Base-by-base conservation (phyloP, 2,888 invertebrate genomes). In the Drosophila flavopinicola region DNA sequence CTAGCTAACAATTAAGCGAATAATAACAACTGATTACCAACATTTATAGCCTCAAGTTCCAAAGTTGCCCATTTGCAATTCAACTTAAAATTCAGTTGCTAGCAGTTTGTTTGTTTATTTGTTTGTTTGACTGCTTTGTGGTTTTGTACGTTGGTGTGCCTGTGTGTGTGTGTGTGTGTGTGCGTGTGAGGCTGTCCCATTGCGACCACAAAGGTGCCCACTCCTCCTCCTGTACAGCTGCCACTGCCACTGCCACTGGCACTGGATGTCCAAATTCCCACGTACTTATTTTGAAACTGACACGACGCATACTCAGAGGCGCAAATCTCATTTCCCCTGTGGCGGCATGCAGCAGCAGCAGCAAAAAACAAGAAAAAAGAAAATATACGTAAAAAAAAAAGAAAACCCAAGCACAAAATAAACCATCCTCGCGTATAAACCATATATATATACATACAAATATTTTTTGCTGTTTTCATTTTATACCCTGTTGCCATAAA, bases 291-390 rank as follows among this genome's bases (percentile, higher is more conserved):
- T 59, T 29, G 75, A 79, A 79, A 83, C 78, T 83, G 80, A 83
- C 84, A 79, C 79, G 61, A 65, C 72, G 75, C 79, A 74, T 52
- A 60, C 56, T 73, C 83, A 41, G 74, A 67, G 82, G 75, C 85
- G 73, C 82, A 84, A 80, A 80, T 80, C 79, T 80, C 78, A 84
- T 84, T 80, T 80, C 79, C 79, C 78, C 61, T 73, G 78, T 73
- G 85, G 79, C 63, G 60, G 48, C 64, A 63, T 59, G 73, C 65
- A 65, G 37, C 51, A 52, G 42, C 32, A 29, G 13, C 51, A 42
- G 30, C 17, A 57, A 63, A 48, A 27, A 29, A 20, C 23, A 25
- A 13, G 15, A 39, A 29, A 49, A 37, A 39, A 30, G 24, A 37
- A 32, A 29, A 35, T 10, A n/a, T n/a, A n/a, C n/a, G n/a, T n/a